phyloP scores from a whole-genome alignment of 30 jellyfish, hydroid and myxozoan genomes.

The Aurelia sp. region DNA sequence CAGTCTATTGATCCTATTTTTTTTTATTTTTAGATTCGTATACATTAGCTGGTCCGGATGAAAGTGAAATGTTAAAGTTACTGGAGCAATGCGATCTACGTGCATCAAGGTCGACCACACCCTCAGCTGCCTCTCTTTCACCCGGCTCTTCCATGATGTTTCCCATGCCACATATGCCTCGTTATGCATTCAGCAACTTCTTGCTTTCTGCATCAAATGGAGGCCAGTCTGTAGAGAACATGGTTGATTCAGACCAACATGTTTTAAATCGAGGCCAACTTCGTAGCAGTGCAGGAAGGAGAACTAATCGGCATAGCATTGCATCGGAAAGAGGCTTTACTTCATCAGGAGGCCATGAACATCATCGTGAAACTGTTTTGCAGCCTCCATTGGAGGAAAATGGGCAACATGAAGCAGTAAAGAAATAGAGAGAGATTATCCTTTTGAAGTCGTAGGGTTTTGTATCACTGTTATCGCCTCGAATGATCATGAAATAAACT shows the following conservation, averaged over 20 bases:
- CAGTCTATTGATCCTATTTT: no score
- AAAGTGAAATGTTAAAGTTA: constrained; percentile 77
- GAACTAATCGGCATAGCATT: constrained; percentile 49
- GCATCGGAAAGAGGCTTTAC: constrained; percentile 68
- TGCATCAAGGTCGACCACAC: constrained; percentile 91
- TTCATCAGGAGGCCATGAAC: constrained; percentile 39
- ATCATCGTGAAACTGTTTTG: constrained; percentile 14
- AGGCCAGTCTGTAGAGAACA: constrained; percentile 60
- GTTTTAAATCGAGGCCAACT: constrained; percentile 26
- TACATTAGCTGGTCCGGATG: constrained; percentile 86
- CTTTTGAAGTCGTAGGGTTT: no score
- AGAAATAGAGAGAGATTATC: no score
- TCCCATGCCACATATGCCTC: constrained; percentile 54
- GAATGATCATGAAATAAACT: no score
- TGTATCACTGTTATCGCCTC: no score
- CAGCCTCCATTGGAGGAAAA: constrained; percentile 39
- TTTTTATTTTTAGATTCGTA: constrained; percentile 45
- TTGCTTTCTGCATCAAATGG: constrained; percentile 54
- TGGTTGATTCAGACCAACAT: constrained; percentile 55
- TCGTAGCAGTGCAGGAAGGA: constrained; percentile 60
- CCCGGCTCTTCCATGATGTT: constrained; percentile 77
- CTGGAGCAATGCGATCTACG: constrained; percentile 92
- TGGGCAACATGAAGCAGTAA: not conserved
- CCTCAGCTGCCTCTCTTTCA: constrained; percentile 81
- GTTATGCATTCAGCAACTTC: constrained; percentile 50